Conservation (phyloP, 1,140 invertebrate species). For the Thrips palmi region DNA sequence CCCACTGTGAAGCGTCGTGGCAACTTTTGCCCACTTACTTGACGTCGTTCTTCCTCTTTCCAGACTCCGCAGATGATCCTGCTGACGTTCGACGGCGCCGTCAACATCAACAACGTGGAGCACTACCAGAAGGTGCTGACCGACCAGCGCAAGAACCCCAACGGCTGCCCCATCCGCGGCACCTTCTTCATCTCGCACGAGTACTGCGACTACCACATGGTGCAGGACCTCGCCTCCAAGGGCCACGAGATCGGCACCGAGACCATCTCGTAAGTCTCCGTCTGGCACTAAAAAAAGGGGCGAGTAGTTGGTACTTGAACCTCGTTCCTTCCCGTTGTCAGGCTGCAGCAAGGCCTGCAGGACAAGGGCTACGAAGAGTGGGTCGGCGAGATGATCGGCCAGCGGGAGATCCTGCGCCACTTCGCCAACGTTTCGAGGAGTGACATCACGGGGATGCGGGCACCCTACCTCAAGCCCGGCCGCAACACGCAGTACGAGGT, state of each 20-base stretch:
- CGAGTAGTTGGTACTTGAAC: neutral
- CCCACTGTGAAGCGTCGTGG: too few species aligned
- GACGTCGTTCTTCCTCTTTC: slow-evolving; percentile 17
- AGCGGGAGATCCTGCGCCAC: slow-evolving; percentile 66
- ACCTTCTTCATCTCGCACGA: slow-evolving; percentile 92
- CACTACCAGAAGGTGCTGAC: slow-evolving; percentile 73
- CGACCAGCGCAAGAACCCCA: slow-evolving; percentile 63
- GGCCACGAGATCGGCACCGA: slow-evolving; percentile 86
- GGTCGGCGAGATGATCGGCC: slow-evolving; percentile 85
- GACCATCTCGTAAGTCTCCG: slow-evolving; percentile 52
- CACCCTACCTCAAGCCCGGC: slow-evolving; percentile 77
- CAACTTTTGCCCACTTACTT: too few species aligned
- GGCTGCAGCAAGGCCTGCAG: slow-evolving; percentile 58
- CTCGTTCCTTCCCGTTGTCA: slow-evolving; percentile 15
- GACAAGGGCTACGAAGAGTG: slow-evolving; percentile 80
- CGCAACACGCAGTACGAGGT: slow-evolving; percentile 83
- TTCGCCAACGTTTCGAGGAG: slow-evolving; percentile 66
- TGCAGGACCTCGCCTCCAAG: slow-evolving; percentile 68
- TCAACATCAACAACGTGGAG: slow-evolving; percentile 82
- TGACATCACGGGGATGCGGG: slow-evolving; percentile 73
- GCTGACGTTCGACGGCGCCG: slow-evolving; percentile 80
- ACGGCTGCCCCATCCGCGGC: slow-evolving; percentile 73
- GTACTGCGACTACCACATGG: slow-evolving; percentile 86
- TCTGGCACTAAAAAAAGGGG: neutral
- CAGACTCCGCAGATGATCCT: slow-evolving; percentile 87